phyloP scores from a whole-genome alignment of 2,888 invertebrate species.

The Invenusta paracnida region DNA sequence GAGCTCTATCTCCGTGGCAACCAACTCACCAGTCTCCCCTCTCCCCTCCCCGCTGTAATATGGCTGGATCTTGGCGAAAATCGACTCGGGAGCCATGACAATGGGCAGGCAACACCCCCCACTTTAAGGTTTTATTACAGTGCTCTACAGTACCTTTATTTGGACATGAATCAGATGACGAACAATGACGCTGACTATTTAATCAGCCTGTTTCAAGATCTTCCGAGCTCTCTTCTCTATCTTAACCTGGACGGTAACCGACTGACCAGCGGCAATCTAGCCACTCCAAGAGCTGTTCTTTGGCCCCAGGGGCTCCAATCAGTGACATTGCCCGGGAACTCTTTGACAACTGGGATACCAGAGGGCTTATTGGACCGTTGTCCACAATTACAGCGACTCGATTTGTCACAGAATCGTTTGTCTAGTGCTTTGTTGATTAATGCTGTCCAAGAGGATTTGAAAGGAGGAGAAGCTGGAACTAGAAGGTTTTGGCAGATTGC shows the following conservation, averaged over 20 bases:
- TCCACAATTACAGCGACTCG: background rate
- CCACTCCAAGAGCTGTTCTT: background rate
- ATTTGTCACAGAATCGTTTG: background rate
- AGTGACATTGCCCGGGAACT: background rate
- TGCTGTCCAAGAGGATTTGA: no score
- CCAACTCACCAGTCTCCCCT: background rate
- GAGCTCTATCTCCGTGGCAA: background rate
- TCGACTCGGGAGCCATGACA: background rate
- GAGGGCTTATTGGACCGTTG: background rate
- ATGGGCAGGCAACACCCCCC: background rate
- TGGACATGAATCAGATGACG: background rate
- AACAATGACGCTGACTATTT: no score
- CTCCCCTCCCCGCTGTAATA: background rate
- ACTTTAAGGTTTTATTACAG: background rate
- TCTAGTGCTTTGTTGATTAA: background rate
- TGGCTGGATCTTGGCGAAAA: background rate
- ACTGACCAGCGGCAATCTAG: background rate
- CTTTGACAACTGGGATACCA: background rate
- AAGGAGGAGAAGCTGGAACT: no score
- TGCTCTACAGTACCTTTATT: background rate
- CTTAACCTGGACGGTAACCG: background rate
- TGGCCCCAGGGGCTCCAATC: background rate
- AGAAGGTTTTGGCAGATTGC: background rate
- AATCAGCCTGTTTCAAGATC: background rate
- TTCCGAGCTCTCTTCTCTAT: background rate